Percentiles rank a stretch among this genome's conserved stretches.
Evolutionary conservation across 2,797 vertebrate genomes (phyloP).

Genomic region (Tapera naevia): DNA sequence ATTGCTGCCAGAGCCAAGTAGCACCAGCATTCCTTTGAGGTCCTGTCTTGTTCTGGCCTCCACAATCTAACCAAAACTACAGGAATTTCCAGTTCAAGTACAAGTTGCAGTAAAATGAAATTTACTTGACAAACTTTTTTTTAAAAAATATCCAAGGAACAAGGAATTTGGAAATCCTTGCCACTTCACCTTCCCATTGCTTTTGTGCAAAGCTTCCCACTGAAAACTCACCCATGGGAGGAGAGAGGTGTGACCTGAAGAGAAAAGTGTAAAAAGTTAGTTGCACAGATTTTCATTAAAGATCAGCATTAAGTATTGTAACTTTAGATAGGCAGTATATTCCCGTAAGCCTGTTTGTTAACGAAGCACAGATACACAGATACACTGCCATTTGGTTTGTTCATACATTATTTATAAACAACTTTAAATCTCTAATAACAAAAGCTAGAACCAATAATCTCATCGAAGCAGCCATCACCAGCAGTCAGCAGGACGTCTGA

Average conservation of each 20-base stretch:
- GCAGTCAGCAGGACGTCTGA: neutral
- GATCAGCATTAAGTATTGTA: neutral
- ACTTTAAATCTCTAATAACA: neutral
- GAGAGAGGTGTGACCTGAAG: fast-evolving
- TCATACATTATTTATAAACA: constrained; percentile 18
- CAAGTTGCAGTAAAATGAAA: neutral
- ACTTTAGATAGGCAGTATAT: neutral
- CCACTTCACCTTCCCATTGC: neutral
- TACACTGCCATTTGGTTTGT: neutral
- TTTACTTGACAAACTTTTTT: neutral
- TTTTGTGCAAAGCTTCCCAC: neutral
- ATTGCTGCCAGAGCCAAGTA: neutral
- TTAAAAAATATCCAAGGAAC: neutral
- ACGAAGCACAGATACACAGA: neutral
- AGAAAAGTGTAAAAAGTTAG: neutral
- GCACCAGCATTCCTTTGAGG: neutral
- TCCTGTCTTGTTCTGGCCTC: neutral
- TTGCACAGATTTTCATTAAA: neutral
- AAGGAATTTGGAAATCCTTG: neutral
- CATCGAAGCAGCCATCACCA: neutral
- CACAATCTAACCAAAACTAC: neutral
- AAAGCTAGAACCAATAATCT: constrained; percentile 14
- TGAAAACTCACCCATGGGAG: neutral
- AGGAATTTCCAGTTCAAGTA: neutral
- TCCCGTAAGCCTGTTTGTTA: neutral